phyloP scores from a whole-genome alignment of 2,888 invertebrate species.

The Eupithecia tripunctaria region DNA sequence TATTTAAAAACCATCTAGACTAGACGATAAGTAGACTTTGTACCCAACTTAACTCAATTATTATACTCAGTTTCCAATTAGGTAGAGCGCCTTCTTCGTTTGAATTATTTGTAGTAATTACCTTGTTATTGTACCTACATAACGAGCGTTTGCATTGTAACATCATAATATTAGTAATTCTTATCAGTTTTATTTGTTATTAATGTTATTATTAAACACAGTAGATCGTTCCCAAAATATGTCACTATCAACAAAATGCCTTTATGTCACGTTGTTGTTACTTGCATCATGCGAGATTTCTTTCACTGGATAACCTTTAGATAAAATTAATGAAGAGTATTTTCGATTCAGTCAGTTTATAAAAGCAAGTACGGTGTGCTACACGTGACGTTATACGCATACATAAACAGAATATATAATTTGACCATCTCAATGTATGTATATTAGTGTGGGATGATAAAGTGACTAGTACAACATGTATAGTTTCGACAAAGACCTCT shows the following conservation, averaged over 20 bases:
- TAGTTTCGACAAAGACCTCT: slow-evolving; percentile 79
- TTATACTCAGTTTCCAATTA: neutral
- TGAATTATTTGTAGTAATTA: neutral
- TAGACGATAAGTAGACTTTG: neutral
- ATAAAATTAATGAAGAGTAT: slow-evolving; percentile 28
- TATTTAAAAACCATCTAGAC: neutral
- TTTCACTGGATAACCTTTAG: slow-evolving; percentile 37
- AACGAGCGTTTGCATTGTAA: neutral
- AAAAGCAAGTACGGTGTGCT: slow-evolving; percentile 19
- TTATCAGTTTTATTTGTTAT: slow-evolving; percentile 5
- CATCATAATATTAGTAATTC: neutral
- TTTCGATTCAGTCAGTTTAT: slow-evolving; percentile 17
- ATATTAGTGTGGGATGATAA: neutral
- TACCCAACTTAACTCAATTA: neutral
- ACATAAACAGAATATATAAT: neutral
- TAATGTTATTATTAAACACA: neutral
- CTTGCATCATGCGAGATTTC: slow-evolving; percentile 27
- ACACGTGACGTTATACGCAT: neutral
- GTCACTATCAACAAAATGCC: slow-evolving; percentile 20
- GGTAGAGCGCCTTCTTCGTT: neutral
- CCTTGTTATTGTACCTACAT: slow-evolving; percentile 3
- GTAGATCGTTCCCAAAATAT: slow-evolving; percentile 13
- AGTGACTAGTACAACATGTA: slow-evolving; percentile 61
- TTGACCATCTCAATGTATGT: neutral
- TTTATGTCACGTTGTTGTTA: slow-evolving; percentile 33